These are phyloP conservation scores for Aythya baeri DNA, from an alignment of 2,113 vertebrate genomes.

Conservation along the genomic window DNA sequence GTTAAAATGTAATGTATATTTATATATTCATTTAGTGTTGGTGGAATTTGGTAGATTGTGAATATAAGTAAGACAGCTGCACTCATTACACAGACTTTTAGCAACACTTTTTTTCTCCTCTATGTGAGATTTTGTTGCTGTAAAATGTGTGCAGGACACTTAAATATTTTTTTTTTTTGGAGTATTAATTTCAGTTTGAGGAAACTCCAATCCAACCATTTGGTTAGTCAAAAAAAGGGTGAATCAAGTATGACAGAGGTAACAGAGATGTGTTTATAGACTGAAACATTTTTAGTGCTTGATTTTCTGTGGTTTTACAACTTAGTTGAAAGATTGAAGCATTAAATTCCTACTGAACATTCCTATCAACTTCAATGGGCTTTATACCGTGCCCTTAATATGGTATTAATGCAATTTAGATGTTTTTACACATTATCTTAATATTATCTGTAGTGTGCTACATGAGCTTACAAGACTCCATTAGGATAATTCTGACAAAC, in stretches of 20 bases:
- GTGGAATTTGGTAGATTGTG: background rate
- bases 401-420: background rate
- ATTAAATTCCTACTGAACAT: background rate
- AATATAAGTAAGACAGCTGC: background rate
- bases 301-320: background rate
- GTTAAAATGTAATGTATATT: background rate
- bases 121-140: background rate
- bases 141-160: background rate
- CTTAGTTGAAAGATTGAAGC: background rate
- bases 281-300: background rate
- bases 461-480: background rate
- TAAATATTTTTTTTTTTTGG: background rate
- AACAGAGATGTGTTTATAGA: background rate
- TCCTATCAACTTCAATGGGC: background rate
- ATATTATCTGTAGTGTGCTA: background rate
- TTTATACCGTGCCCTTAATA: constrained; percentile 18
- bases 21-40: background rate
- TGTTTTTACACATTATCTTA: constrained; percentile 6
- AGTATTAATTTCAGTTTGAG: background rate
- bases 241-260: background rate
- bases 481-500: background rate
- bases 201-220: background rate
- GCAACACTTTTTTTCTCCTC: background rate
- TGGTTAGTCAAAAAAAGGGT: background rate
- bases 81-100: background rate